phyloP scores from a whole-genome alignment of 2,888 invertebrate species.

The Melitaea athalia region DNA sequence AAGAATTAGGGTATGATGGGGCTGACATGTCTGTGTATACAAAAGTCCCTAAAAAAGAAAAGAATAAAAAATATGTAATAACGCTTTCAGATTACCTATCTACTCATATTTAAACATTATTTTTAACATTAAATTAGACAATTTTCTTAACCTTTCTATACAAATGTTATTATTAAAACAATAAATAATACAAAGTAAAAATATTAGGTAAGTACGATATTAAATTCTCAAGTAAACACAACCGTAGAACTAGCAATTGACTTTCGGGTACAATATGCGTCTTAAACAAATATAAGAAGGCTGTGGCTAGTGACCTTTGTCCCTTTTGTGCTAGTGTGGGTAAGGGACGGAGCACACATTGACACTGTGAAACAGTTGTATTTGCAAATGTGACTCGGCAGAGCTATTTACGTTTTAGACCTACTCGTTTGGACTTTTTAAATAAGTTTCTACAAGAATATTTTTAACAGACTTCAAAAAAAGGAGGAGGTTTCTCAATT shows the following conservation, averaged over 20 bases:
- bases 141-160: no score
- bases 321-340: conserved; percentile 68
- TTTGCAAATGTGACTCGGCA: conserved; percentile 76
- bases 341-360: conserved; percentile 71
- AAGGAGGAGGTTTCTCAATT: no score
- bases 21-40: no score
- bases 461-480: no score
- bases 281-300: conserved; percentile 82
- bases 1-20: no score
- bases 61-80: no score
- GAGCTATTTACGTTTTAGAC: conserved; percentile 45
- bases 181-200: neutral
- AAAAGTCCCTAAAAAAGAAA: no score
- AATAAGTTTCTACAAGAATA: no score
- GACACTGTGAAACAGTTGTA: conserved; percentile 64
- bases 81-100: no score
- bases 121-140: no score
- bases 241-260: conserved; percentile 39
- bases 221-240: conserved; percentile 29
- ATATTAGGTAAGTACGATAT: conserved; percentile 16
- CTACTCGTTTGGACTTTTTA: conserved; percentile 1
- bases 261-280: conserved; percentile 71
- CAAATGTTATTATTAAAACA: no score
- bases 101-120: no score
- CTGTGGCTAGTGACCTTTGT: conserved; percentile 78